These are phyloP conservation scores for Heliconius congener DNA, from an alignment of 1,140 invertebrate species.

Conservation along the genomic window DNA sequence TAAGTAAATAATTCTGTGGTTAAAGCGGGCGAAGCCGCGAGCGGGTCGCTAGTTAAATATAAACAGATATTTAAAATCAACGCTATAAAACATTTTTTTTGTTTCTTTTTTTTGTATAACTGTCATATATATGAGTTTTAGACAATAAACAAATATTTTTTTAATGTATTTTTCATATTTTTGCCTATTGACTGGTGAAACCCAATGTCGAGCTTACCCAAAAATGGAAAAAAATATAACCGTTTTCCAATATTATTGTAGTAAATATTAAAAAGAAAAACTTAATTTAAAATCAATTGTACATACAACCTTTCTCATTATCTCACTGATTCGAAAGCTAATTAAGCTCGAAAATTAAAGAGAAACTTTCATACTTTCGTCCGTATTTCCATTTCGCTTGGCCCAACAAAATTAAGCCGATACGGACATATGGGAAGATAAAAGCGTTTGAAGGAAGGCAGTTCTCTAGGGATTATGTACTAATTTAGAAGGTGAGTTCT, in stretches of 20 bases:
- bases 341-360: conserved; percentile 14
- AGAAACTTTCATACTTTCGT: background rate
- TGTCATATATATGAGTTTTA: background rate
- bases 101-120: too few species aligned
- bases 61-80: background rate
- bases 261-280: too few species aligned
- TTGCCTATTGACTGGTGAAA: too few species aligned
- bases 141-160: too few species aligned
- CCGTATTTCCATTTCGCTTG: background rate
- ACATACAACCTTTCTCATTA: background rate
- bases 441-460: conserved; percentile 28
- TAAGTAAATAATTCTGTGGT: too few species aligned
- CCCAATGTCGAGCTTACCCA: too few species aligned
- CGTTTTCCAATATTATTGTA: too few species aligned
- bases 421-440: conserved; percentile 28
- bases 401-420: conserved; percentile 25
- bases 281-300: background rate
- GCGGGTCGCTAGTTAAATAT: too few species aligned
- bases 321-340: background rate
- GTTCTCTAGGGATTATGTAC: conserved; percentile 34
- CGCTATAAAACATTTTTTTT: background rate
- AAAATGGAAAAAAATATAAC: too few species aligned
- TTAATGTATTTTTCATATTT: too few species aligned
- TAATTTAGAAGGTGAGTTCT: conserved; percentile 41
- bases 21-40: too few species aligned